Conservation (phyloP, 1,140 invertebrate species). For the Lordiphosa clarofinis region DNA sequence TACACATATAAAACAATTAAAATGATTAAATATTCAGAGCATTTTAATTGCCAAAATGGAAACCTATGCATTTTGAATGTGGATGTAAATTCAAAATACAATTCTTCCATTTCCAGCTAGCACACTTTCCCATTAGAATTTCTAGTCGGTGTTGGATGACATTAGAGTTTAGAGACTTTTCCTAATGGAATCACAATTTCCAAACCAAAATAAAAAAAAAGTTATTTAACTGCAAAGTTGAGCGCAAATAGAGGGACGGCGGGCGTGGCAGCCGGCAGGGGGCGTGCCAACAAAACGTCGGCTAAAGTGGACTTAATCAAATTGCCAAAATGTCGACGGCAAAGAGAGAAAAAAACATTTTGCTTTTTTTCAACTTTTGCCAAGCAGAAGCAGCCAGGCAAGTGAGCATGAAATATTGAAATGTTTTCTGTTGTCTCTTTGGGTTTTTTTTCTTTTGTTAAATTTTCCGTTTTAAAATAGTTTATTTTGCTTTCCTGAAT, state of each 20-base stretch:
- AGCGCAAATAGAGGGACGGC: slow-evolving; percentile 56
- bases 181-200: slow-evolving; percentile 76
- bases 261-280: slow-evolving; percentile 13
- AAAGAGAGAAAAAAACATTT: slow-evolving; percentile 45
- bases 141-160: slow-evolving; percentile 28
- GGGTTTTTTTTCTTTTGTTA: slow-evolving; percentile 2
- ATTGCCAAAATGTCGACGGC: slow-evolving; percentile 65
- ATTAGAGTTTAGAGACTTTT: slow-evolving; percentile 67
- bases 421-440: slow-evolving; percentile 6
- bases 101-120: no score
- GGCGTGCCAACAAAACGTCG: slow-evolving; percentile 51
- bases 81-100: no score
- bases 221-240: slow-evolving; percentile 69
- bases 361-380: slow-evolving; percentile 30
- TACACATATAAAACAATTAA: slow-evolving; percentile 21
- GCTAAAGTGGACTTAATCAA: slow-evolving; percentile 75
- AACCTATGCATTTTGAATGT: slow-evolving; percentile 1
- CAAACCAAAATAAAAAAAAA: slow-evolving; percentile 28
- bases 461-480: not conserved
- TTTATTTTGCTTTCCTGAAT: not conserved
- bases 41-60: slow-evolving; percentile 40
- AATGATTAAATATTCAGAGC: slow-evolving; percentile 59
- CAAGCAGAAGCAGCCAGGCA: slow-evolving; percentile 7
- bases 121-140: slow-evolving; percentile 1
- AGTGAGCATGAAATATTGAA: slow-evolving; percentile 26